These are phyloP conservation scores for Cairina moschata DNA, from an alignment of 2,113 vertebrate species.

Conservation along the genomic window DNA sequence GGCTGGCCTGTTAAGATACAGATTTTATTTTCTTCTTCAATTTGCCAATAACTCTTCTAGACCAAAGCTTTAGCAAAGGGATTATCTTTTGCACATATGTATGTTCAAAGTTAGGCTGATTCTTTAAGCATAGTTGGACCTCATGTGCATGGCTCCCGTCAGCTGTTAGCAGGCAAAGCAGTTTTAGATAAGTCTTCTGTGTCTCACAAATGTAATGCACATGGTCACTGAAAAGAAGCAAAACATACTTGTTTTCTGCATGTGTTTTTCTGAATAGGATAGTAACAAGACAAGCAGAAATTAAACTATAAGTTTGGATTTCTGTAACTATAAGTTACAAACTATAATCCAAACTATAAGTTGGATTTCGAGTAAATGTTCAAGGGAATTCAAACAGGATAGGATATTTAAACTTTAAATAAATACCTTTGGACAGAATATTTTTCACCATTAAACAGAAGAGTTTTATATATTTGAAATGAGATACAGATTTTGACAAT, in stretches of 20 bases:
- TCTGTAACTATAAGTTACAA: too few relatives aligned
- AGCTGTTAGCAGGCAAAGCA: not conserved
- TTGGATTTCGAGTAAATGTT: constrained; percentile 22
- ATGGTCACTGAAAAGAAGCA: not conserved
- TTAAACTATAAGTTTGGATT: constrained; percentile 10
- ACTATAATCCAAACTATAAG: not conserved
- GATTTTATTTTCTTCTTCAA: not conserved
- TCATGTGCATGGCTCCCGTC: not conserved
- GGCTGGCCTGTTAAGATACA: not conserved
- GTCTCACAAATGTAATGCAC: not conserved
- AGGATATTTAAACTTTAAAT: constrained; percentile 52
- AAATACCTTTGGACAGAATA: constrained; percentile 59
- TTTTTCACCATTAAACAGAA: not conserved
- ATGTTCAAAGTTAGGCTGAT: not conserved
- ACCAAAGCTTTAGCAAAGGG: not conserved
- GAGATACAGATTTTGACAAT: constrained; percentile 51
- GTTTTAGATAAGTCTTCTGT: not conserved
- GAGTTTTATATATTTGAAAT: constrained; percentile 41
- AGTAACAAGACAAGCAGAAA: constrained; percentile 44
- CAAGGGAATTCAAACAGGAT: constrained; percentile 46
- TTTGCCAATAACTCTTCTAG: not conserved
- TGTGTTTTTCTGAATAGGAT: constrained; percentile 21
- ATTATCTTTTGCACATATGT: not conserved
- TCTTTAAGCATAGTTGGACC: not conserved
- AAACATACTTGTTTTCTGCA: constrained; percentile 41